Evolutionary conservation across 2,888 invertebrate species (phyloP), one percentile per base, ranked within the genome.

Genomic region (Eumerus sabulonum): DNA sequence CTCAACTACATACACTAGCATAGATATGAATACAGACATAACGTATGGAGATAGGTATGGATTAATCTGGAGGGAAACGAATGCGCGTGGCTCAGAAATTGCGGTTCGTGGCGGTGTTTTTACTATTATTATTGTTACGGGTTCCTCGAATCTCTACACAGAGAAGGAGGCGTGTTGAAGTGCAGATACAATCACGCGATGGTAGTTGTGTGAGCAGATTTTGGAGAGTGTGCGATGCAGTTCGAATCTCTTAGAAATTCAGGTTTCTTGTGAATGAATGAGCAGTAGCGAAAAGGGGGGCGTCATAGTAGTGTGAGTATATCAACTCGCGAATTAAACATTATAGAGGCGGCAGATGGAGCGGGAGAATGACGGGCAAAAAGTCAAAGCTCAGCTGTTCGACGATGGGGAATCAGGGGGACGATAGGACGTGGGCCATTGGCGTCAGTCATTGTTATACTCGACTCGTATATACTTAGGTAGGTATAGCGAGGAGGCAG

Each of bases 251-350:
- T 57, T 51, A 59, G 60, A 57, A 50, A 18, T 59, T 56, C 27
- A 57, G 38, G 14, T 57, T 72, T 77, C 35, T 72, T 76, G 70
- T 76, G 77, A 77, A 77, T 77, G 77, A 77, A 77, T 14, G 45
- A 19, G 63, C 5, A 40, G 40, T 42, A 27, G 51, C 18, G 51
- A 4, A 16, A 17, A 40, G 5, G 17, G 12, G 48, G 16, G 16
- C 2, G 27, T 14, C 12, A 35, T 7, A 27, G 27, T 50, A 14
- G n/a, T 27, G 27, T n/a, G 40, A 27, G 50, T 13, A 7, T n/a
- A 13, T 1, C 19, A 59, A 18, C 36, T 19, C 42, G 42, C 5
- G 57, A 47, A 27, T 27, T 2, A 27, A 27, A 7, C 27, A n/a
- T n/a, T n/a, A n/a, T 3, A 12, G 47, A 40, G 9, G 45, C 7